Base-by-base conservation (phyloP, 2,113 vertebrate genomes). In the Paramisgurnus dabryanus region DNA sequence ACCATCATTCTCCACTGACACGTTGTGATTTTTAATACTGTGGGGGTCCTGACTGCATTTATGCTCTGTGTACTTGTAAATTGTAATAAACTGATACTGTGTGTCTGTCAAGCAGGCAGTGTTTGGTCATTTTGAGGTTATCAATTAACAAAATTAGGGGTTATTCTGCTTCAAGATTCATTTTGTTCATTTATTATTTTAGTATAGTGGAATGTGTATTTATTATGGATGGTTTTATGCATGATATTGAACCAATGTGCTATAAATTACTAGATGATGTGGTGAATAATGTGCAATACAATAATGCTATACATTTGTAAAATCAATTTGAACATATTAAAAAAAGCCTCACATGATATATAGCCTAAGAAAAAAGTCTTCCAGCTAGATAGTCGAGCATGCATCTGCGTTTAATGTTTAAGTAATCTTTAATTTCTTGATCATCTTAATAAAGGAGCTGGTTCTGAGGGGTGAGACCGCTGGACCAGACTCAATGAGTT, bases 401-500 rank as follows among this genome's bases (percentile, higher is more conserved):
- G 18, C 45, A 11, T 63, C 41, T 63, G 12, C 18, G 27, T 17
- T n/a, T 67, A 40, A 7, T 11, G n/a, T 49, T 45, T 63, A 18
- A 15, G 3, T 7, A 40, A 9, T 1, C 57, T 18, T 41, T 41
- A 3, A 78, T 34, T 6, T 81, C 18, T 64, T 49, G 12, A 0
- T 41, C 27, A 34, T 34, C 3, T 34, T 3, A 22, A 22, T 22
- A 22, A 92, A 90, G 91, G 93, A 93, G 91, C 94, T 94, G 88
- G 93, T 94, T 96, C 95, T 95, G 91, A 94, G 91, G 88, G 91
- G 94, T 91, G 93, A 93, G 91, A 85, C 89, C 93, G 90, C 90
- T 93, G 95, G 95, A 96, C 92, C 94, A 94, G 97, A 99, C 96
- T 99, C 94, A 89, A 99, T 99, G 98, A 98, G 93, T 98, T 95